Conservation (phyloP, 2,797 vertebrate species). For the Clarias platycephalus region DNA sequence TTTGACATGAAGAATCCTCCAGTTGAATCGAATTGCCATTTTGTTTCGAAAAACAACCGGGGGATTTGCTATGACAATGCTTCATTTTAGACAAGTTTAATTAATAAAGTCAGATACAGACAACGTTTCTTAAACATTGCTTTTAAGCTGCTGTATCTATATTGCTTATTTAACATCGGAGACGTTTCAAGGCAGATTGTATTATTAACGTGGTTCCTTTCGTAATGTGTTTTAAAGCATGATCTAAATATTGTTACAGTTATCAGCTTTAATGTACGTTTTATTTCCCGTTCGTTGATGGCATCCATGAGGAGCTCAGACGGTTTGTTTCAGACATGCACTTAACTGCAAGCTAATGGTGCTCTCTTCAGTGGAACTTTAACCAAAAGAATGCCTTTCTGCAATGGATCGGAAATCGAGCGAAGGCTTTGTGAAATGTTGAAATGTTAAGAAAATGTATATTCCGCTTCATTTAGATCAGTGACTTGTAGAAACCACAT, state of each 20-base stretch:
- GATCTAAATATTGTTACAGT: slow-evolving; percentile 54
- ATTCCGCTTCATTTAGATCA: slow-evolving; percentile 12
- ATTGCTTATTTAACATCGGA: slow-evolving; percentile 24
- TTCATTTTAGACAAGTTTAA: slow-evolving; percentile 19
- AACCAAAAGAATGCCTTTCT: slow-evolving; percentile 32
- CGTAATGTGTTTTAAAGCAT: slow-evolving; percentile 41
- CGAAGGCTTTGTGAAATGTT: slow-evolving; percentile 19
- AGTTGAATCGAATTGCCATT: slow-evolving; percentile 3
- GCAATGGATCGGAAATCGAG: slow-evolving; percentile 20
- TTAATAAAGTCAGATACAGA: slow-evolving; percentile 2
- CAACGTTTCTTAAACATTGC: slow-evolving; percentile 22
- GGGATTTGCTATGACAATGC: background rate
- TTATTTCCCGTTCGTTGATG: slow-evolving; percentile 34
- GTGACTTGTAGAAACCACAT: slow-evolving; percentile 1
- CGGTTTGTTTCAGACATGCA: slow-evolving; percentile 19
- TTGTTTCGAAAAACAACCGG: background rate
- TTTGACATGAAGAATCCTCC: background rate
- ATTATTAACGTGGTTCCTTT: slow-evolving; percentile 26
- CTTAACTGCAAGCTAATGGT: slow-evolving; percentile 24
- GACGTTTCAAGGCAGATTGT: slow-evolving; percentile 25
- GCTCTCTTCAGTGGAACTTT: slow-evolving; percentile 37
- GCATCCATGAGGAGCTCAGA: slow-evolving; percentile 24
- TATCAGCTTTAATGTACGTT: slow-evolving; percentile 37
- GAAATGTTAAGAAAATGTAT: slow-evolving; percentile 6
- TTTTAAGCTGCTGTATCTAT: slow-evolving; percentile 10